Percentiles rank a stretch among this genome's conserved stretches.
Conservation (phyloP, 2,797 vertebrate species). For the Crenuchus spilurus region DNA sequence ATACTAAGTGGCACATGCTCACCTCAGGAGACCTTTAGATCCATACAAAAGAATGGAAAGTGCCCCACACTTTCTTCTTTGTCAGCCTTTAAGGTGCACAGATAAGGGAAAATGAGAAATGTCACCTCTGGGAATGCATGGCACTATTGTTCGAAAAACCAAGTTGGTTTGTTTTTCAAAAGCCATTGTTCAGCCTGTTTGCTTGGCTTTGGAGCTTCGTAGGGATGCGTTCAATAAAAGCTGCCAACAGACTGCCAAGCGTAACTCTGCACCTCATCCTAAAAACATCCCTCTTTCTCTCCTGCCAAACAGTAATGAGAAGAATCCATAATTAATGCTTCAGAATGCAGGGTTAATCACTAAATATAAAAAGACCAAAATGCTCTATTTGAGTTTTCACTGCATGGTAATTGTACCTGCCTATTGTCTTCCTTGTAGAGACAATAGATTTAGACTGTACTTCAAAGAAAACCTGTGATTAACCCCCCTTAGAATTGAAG, state of each 20-base stretch:
- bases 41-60: constrained; percentile 61
- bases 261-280: constrained; percentile 34
- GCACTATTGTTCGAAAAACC: constrained; percentile 60
- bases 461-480: background rate
- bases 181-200: constrained; percentile 62
- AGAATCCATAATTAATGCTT: constrained; percentile 48
- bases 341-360: constrained; percentile 44
- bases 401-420: constrained; percentile 14
- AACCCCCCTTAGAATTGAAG: background rate
- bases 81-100: constrained; percentile 74
- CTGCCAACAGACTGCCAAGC: constrained; percentile 41
- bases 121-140: constrained; percentile 62
- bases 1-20: constrained; percentile 64
- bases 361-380: constrained; percentile 42
- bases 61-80: constrained; percentile 63
- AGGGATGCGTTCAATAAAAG: constrained; percentile 40
- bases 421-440: constrained; percentile 3
- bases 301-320: constrained; percentile 24
- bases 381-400: constrained; percentile 25
- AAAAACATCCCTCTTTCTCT: constrained; percentile 19
- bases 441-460: background rate
- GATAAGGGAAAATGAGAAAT: constrained; percentile 75
- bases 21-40: constrained; percentile 69
- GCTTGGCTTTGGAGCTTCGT: constrained; percentile 27
- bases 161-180: constrained; percentile 56